phyloP scores from a whole-genome alignment of 2,888 invertebrate species.

The Sinodicranocentrus sp. region DNA sequence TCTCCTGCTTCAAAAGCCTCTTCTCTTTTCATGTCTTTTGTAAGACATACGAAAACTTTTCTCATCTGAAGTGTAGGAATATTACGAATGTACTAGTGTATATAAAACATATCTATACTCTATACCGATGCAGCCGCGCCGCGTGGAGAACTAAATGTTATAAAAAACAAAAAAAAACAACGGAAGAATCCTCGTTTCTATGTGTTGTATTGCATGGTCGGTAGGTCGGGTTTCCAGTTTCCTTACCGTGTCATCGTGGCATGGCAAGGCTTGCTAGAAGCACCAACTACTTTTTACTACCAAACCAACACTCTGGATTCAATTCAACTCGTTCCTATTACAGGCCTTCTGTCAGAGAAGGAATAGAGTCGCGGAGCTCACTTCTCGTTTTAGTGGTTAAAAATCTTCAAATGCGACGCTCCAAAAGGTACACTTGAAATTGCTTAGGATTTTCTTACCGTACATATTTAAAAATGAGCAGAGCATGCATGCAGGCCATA shows the following conservation, averaged over 20 bases:
- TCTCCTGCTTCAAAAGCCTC: constrained; percentile 6
- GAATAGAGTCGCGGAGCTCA: too few relatives aligned
- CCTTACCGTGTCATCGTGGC: constrained; percentile 9
- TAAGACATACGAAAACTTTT: too few relatives aligned
- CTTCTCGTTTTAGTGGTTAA: constrained; percentile 14
- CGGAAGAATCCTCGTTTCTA: constrained; percentile 4
- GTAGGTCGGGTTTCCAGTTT: constrained; percentile 24
- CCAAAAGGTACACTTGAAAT: constrained; percentile 25
- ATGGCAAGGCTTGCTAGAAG: constrained; percentile 13
- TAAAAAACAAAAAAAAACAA: too few relatives aligned
- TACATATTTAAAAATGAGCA: too few relatives aligned
- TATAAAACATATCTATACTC: too few relatives aligned
- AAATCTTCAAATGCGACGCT: constrained; percentile 20
- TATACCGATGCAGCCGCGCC: too few relatives aligned
- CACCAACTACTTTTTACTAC: neutral
- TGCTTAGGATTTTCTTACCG: constrained; percentile 12
- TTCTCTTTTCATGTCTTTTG: neutral
- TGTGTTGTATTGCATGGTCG: neutral
- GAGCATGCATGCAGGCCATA: too few relatives aligned
- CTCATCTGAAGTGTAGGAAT: too few relatives aligned
- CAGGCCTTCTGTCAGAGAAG: neutral
- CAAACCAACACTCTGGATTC: neutral
- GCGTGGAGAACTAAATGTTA: too few relatives aligned
- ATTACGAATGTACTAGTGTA: too few relatives aligned
- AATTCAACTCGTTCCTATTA: constrained; percentile 24